phyloP scores from a whole-genome alignment of 2,888 invertebrate genomes.

The Cactoblastis cactorum region DNA sequence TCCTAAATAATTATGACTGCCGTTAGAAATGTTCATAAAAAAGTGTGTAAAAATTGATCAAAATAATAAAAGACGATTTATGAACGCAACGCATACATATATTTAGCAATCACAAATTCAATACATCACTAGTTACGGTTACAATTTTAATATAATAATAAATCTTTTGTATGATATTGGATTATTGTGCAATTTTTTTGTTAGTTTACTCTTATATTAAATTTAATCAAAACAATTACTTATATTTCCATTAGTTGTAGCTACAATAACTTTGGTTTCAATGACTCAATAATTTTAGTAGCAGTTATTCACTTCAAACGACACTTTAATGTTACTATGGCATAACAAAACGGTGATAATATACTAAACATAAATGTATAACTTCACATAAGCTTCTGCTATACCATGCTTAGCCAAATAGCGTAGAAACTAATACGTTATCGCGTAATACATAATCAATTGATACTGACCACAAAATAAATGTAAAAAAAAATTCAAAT shows the following conservation, averaged over 20 bases:
- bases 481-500: too few species aligned
- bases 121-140: background rate
- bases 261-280: background rate
- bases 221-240: background rate
- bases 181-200: background rate
- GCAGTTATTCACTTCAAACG: background rate
- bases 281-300: background rate
- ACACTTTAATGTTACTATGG: background rate
- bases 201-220: background rate
- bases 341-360: background rate
- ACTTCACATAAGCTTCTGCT: background rate
- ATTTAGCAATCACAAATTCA: conserved; percentile 9
- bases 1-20: too few species aligned
- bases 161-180: background rate
- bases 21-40: too few species aligned
- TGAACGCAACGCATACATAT: conserved; percentile 1
- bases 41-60: background rate
- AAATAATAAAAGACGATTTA: background rate
- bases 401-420: background rate
- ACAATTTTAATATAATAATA: background rate
- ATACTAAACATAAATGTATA: background rate
- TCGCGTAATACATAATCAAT: too few species aligned
- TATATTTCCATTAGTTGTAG: background rate
- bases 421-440: too few species aligned
- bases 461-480: too few species aligned